Evolutionary conservation across 1,140 invertebrate species (phyloP).

Genomic region (Leptopilina boulardi): DNA sequence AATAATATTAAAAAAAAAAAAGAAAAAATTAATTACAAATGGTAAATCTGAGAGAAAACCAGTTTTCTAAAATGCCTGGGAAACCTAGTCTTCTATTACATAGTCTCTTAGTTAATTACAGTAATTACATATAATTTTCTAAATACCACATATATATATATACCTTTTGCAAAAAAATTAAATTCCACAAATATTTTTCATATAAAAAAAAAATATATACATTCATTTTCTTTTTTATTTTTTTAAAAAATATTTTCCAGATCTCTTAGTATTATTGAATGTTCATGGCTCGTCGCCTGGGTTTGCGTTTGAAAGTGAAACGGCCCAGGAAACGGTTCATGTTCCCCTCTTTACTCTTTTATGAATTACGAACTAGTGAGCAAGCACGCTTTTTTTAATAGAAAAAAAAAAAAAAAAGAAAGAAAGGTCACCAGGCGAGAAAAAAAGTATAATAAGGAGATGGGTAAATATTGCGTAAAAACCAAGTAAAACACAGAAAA

Average conservation of each 20-base stretch:
- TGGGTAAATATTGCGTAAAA: constrained; percentile 5
- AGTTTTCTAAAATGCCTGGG: constrained; percentile 8
- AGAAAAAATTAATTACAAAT: constrained; percentile 1
- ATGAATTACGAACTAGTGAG: constrained; percentile 25
- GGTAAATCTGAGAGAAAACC: not conserved
- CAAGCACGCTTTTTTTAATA: constrained; percentile 8
- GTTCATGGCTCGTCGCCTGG: constrained; percentile 5
- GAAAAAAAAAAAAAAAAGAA: too few relatives aligned
- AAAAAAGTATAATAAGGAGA: not conserved
- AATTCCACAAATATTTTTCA: not conserved
- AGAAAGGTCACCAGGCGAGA: constrained; percentile 2
- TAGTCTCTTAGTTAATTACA: constrained; percentile 1
- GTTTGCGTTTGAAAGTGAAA: constrained; percentile 10
- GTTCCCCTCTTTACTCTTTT: not conserved
- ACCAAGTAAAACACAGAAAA: not conserved
- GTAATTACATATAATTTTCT: not conserved
- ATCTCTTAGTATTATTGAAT: not conserved
- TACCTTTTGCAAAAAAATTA: not conserved
- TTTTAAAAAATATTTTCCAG: not conserved
- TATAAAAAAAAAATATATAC: too few relatives aligned
- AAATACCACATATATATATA: not conserved
- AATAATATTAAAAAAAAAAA: too few relatives aligned
- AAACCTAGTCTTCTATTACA: not conserved
- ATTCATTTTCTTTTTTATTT: not conserved
- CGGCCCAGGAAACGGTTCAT: not conserved